These are phyloP conservation scores for Cosmia pyralina DNA, from an alignment of 2,888 invertebrate genomes.

Conservation along the genomic window DNA sequence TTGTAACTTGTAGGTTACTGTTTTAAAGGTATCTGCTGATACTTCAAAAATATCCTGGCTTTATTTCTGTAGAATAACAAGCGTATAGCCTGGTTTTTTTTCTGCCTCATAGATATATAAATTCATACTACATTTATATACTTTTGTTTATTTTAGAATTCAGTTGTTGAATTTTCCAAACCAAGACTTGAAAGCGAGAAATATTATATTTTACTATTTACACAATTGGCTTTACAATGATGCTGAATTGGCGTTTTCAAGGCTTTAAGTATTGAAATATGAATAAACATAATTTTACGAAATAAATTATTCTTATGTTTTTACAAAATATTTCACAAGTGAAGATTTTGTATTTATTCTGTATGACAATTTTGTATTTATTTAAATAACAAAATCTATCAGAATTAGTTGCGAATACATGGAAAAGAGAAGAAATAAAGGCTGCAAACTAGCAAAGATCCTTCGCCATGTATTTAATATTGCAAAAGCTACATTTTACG, in stretches of 20 bases:
- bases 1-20: slow-evolving; percentile 21
- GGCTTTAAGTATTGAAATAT: slow-evolving; percentile 14
- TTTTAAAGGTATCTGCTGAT: slow-evolving; percentile 6
- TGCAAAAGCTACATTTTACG: slow-evolving; percentile 37
- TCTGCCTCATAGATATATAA: slow-evolving; percentile 33
- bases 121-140: slow-evolving; percentile 39
- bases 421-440: not conserved
- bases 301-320: slow-evolving; percentile 1
- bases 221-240: slow-evolving; percentile 46
- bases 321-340: not conserved
- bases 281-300: slow-evolving; percentile 16
- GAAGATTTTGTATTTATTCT: too few species aligned
- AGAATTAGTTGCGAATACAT: not conserved
- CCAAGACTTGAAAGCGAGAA: slow-evolving; percentile 4
- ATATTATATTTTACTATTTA: slow-evolving; percentile 42
- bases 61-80: slow-evolving; percentile 48
- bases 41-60: slow-evolving; percentile 26
- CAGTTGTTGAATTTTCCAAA: not conserved
- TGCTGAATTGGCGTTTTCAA: slow-evolving; percentile 27
- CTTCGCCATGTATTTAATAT: slow-evolving; percentile 25
- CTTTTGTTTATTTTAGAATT: slow-evolving; percentile 11
- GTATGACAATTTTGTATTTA: not conserved
- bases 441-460: slow-evolving; percentile 16
- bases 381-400: not conserved
- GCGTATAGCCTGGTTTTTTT: slow-evolving; percentile 42